A percentile compares a stretch with the other conserved stretches of the same genome.
These are phyloP conservation scores for Coregonus clupeaformis DNA, from an alignment of 2,113 vertebrate genomes.

Conservation along the genomic window DNA sequence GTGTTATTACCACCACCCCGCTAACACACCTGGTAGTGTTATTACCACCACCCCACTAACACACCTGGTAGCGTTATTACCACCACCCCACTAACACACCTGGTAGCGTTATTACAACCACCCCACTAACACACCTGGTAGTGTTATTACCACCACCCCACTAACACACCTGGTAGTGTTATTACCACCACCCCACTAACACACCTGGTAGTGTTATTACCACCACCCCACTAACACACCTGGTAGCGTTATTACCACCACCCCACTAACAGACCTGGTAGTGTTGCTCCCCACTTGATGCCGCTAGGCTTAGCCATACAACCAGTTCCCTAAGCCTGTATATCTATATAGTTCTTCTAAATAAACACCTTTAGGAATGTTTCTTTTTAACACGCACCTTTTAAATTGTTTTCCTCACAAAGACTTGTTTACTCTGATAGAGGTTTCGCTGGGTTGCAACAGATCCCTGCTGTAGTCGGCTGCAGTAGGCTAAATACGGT, in stretches of 20 bases:
- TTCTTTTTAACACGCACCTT: slow-evolving; percentile 38
- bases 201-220: neutral
- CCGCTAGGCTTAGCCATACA: neutral
- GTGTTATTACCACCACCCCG: neutral
- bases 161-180: neutral
- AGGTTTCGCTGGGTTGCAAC: slow-evolving; percentile 58
- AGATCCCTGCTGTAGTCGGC: slow-evolving; percentile 28
- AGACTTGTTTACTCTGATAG: slow-evolving; percentile 42
- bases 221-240: neutral
- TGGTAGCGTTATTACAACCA: neutral
- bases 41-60: neutral
- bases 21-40: neutral
- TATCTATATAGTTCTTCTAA: neutral
- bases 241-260: neutral
- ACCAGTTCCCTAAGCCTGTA: neutral
- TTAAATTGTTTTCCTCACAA: slow-evolving; percentile 28
- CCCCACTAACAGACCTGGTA: neutral
- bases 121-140: neutral
- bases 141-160: neutral
- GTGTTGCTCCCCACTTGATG: neutral
- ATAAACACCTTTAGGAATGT: slow-evolving; percentile 5
- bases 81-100: neutral
- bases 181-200: neutral
- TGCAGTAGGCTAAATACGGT: slow-evolving; percentile 31
- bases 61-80: neutral